Conservation (phyloP, 2,797 vertebrate species). For the Pangasius macronema region DNA sequence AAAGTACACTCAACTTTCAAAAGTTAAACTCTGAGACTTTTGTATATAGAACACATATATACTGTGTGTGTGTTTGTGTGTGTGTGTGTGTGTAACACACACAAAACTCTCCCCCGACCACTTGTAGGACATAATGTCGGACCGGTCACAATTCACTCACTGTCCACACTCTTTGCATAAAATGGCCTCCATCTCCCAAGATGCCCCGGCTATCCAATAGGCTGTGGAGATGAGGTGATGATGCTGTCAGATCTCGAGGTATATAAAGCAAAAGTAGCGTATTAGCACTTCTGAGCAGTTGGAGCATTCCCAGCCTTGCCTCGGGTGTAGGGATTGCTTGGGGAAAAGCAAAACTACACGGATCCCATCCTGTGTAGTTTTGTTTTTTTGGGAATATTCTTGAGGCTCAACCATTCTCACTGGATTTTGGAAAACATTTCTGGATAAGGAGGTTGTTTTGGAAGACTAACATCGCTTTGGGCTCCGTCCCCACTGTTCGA, state of each 20-base stretch:
- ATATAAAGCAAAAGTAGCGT: conserved; percentile 83
- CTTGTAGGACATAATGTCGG: too few relatives aligned
- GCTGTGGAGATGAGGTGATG: conserved; percentile 58
- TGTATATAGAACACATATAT: conserved; percentile 20
- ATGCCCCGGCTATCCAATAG: conserved; percentile 76
- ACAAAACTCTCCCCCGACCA: too few relatives aligned
- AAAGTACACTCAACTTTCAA: neutral
- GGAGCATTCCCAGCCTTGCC: conserved; percentile 98
- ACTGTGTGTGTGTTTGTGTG: neutral
- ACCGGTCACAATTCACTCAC: too few relatives aligned
- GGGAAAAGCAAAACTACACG: conserved; percentile 92
- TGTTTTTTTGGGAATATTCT: conserved; percentile 83
- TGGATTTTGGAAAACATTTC: conserved; percentile 81
- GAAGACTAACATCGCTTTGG: conserved; percentile 73
- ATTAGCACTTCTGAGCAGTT: conserved; percentile 92
- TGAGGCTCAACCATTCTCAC: conserved; percentile 87
- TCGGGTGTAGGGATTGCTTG: conserved; percentile 98
- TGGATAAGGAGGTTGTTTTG: conserved; percentile 85
- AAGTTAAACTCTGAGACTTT: neutral
- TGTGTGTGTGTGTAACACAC: neutral
- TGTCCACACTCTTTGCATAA: too few relatives aligned
- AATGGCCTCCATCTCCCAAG: conserved; percentile 69
- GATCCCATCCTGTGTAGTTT: conserved; percentile 84
- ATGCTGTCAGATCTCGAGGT: conserved; percentile 76
- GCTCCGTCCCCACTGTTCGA: conserved; percentile 80